These are phyloP conservation scores for Peromyscus nudipes DNA, from an alignment of 2,797 vertebrate species.

Conservation along the genomic window DNA sequence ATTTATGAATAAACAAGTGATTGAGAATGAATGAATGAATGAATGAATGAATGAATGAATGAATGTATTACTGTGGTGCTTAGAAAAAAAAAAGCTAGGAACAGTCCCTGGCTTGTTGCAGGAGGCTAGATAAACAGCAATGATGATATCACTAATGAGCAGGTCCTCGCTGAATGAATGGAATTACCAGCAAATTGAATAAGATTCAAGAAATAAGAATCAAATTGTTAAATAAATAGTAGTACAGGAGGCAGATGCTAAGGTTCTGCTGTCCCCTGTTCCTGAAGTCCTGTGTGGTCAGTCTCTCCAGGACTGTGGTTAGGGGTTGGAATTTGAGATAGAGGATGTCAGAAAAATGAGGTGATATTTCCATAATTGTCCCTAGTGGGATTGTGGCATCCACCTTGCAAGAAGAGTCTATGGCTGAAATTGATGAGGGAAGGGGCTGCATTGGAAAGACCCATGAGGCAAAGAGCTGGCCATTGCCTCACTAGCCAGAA, in stretches of 20 bases:
- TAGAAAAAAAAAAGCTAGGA: neutral
- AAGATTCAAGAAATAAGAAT: neutral
- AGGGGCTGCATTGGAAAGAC: too few species aligned
- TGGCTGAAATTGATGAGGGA: neutral
- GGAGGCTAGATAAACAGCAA: neutral
- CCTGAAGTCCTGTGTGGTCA: accelerated
- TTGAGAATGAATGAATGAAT: neutral
- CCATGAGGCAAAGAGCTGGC: neutral
- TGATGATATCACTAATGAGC: neutral
- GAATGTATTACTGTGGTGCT: neutral
- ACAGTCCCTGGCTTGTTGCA: accelerated
- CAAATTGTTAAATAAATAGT: neutral
- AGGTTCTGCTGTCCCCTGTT: neutral
- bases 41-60: neutral
- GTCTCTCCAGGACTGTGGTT: neutral
- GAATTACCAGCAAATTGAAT: neutral
- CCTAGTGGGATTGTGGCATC: neutral
- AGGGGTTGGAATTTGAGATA: neutral
- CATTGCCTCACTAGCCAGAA: neutral
- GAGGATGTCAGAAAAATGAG: too few species aligned
- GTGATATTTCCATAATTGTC: accelerated
- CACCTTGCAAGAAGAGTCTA: neutral
- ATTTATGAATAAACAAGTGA: neutral
- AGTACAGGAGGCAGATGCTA: neutral
- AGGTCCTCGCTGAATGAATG: neutral